Evolutionary conservation across 2,113 vertebrate genomes (phyloP).

Genomic region (Indri indri): DNA sequence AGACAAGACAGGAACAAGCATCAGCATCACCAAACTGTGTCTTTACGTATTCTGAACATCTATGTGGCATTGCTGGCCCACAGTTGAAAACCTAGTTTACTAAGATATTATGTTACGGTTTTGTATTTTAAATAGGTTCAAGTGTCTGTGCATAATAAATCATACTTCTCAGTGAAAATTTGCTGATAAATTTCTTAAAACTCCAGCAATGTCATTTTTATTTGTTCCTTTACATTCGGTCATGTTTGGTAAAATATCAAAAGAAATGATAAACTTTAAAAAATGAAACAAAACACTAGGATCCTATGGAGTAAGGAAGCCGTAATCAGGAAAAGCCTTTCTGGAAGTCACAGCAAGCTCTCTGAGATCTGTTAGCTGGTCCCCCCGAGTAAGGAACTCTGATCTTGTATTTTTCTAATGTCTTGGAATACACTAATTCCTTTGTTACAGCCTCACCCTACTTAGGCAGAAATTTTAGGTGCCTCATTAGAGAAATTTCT

Average conservation of each 20-base stretch:
- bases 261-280: not conserved
- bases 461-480: conserved; percentile 27
- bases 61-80: not conserved
- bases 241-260: not conserved
- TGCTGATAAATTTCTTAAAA: not conserved
- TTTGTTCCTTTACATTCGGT: not conserved
- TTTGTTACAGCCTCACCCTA: not conserved
- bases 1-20: not conserved
- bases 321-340: not conserved
- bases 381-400: not conserved
- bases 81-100: not conserved
- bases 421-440: not conserved
- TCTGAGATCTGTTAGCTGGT: not conserved
- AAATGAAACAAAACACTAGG: not conserved
- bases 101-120: not conserved
- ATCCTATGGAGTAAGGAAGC: not conserved
- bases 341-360: not conserved
- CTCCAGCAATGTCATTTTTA: not conserved
- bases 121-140: conserved; percentile 37
- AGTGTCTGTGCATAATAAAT: not conserved
- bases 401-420: not conserved
- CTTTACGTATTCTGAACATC: not conserved
- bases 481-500: conserved; percentile 29
- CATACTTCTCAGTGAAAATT: conserved; percentile 38
- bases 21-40: not conserved